These are phyloP conservation scores for Elaphurus davidianus DNA, from an alignment of 2,113 vertebrate species.

Conservation along the genomic window DNA sequence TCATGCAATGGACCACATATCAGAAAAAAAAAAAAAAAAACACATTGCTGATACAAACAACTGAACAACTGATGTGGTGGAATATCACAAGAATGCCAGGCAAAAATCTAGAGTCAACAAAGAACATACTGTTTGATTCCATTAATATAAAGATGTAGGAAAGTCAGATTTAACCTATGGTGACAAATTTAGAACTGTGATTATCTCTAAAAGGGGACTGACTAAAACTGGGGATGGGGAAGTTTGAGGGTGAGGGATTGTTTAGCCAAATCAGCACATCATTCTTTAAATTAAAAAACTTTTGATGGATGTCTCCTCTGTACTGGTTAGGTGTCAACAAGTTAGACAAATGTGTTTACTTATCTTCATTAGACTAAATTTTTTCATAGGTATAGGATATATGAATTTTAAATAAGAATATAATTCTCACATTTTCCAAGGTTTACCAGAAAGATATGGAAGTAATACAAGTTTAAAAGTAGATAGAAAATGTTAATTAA, in stretches of 20 bases:
- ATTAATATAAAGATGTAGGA: neutral
- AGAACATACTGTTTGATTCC: neutral
- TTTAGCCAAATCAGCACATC: neutral
- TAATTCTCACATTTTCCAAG: neutral
- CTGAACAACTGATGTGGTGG: neutral
- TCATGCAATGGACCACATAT: neutral
- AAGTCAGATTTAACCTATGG: neutral
- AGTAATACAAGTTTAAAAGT: neutral
- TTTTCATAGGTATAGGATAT: neutral
- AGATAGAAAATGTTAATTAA: neutral
- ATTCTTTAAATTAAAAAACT: neutral
- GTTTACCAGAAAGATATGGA: neutral
- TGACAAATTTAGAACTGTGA: neutral
- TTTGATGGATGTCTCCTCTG: neutral
- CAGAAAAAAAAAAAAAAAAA: neutral
- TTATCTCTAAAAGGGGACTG: neutral
- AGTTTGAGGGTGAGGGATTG: neutral
- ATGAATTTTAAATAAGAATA: neutral
- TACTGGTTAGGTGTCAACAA: neutral
- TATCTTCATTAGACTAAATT: neutral
- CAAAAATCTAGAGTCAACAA: neutral
- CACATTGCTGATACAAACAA: neutral
- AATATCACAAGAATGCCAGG: neutral
- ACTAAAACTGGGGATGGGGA: neutral
- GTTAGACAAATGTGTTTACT: neutral